Conservation (phyloP, 1,140 invertebrate genomes). For the Eciton burchellii region DNA sequence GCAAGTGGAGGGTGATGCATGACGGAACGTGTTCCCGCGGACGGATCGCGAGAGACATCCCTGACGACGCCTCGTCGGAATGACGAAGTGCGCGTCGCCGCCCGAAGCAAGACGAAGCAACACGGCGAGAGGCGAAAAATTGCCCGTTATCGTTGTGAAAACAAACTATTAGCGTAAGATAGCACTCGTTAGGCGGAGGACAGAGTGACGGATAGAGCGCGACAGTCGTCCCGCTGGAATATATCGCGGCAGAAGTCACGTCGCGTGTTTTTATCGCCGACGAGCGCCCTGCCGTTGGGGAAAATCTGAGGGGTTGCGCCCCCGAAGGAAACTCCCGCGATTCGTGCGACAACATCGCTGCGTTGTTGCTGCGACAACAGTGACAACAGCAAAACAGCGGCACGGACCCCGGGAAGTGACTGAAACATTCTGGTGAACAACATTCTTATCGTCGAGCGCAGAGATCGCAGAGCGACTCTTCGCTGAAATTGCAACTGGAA, state of each 20-base stretch:
- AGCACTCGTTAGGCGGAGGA: constrained; percentile 62
- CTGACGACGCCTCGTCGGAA: constrained; percentile 6
- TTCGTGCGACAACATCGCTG: not conserved
- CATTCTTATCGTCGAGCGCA: not conserved
- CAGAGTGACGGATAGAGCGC: constrained; percentile 72
- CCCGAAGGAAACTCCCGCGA: not conserved
- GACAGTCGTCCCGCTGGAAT: constrained; percentile 74
- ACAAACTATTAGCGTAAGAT: constrained; percentile 85
- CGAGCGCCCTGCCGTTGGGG: not conserved
- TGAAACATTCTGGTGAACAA: not conserved
- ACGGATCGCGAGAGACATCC: constrained; percentile 21
- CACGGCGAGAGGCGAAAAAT: constrained; percentile 29
- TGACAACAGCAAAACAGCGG: not conserved
- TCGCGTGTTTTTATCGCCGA: constrained; percentile 24
- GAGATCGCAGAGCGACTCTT: not conserved
- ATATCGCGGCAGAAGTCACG: constrained; percentile 70
- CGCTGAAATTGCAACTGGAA: not conserved
- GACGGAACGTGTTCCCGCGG: not conserved
- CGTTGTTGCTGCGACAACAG: not conserved
- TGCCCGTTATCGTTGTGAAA: constrained; percentile 82
- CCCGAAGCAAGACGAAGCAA: constrained; percentile 40
- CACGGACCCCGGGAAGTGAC: not conserved
- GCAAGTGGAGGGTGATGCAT: not conserved
- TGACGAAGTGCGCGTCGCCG: constrained; percentile 10
- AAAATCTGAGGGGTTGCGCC: not conserved